Base-by-base conservation (phyloP, 37 sponge, comb jelly and placozoan genomes). In the Petrosia ficiformis region DNA sequence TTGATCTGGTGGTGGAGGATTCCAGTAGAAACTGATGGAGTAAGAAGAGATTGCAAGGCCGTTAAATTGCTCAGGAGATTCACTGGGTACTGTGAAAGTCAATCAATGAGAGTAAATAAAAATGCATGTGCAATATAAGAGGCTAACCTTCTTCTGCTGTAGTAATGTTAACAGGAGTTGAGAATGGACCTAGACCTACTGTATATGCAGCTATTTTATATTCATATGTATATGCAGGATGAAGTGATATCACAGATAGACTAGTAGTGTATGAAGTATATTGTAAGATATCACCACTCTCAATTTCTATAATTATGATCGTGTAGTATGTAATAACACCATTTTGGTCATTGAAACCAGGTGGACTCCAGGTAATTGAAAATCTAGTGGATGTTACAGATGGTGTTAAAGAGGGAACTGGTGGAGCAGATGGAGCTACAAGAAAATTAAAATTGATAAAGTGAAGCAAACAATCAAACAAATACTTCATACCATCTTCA, bases 171-270 rank as follows among this genome's bases (percentile, higher is more conserved):
- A 57, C 14, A 3, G 26, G n/a, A 3, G 21, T 35, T 42, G 72
- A 71, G 36, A 64, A 84, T 39, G 85, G 85, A 16, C 85, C 85
- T 39, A 54, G 42, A 2, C 28, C 59, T 32, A 37, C 67, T 26
- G 77, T 72, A 29, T 42, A 42, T 28, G 85, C 85, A 37, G 78
- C 57, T 1, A 84, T 72, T 4, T 26, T 35, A 24, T 66, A 77
- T 1, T 63, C 2, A 44, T 84, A 84, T 31, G 85, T 84, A 63
- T 84, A 77, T 40, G 65, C 41, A 28, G 85, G 85, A 43, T 84
- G 85, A 21, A 83, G 84, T 24, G 57, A 57, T 3, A 19, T 19
- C 22, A 73, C 22, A 30, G 74, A 57, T 33, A 54, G 31, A 57
- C 16, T 22, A 3, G 74, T 44, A 54, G 58, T 32, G 10, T n/a